A percentile compares a stretch with the other conserved stretches of the same genome.
These are phyloP conservation scores for Emydocephalus ijimae DNA, from an alignment of 2,113 vertebrate genomes.

Conservation along the genomic window DNA sequence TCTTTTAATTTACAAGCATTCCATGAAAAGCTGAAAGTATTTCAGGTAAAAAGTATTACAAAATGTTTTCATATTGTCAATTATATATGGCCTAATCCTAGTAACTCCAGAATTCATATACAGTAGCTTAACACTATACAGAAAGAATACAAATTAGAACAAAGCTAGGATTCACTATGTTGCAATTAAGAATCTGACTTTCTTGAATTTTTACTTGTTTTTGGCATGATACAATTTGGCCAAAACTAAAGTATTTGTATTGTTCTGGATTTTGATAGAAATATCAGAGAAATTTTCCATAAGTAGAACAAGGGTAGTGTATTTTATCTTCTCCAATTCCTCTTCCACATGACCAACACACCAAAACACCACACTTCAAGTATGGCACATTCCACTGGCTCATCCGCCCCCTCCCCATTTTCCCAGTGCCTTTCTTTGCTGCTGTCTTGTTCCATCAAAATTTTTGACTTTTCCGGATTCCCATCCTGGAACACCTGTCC, in stretches of 20 bases:
- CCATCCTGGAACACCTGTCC: neutral
- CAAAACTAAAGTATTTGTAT: neutral
- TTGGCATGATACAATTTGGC: neutral
- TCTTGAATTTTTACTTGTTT: neutral
- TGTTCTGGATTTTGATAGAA: neutral
- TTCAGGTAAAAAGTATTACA: neutral
- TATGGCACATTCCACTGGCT: neutral
- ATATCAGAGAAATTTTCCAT: neutral
- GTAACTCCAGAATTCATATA: neutral
- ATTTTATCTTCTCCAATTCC: neutral
- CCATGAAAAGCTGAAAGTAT: neutral
- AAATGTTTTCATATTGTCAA: fast-evolving
- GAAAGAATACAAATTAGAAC: neutral
- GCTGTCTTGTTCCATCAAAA: neutral
- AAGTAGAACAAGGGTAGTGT: neutral
- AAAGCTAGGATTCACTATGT: neutral
- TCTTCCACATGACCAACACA: neutral
- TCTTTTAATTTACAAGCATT: neutral
- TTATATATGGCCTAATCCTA: neutral
- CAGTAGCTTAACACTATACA: neutral
- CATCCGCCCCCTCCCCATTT: neutral
- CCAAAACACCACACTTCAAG: neutral
- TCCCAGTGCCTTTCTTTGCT: neutral
- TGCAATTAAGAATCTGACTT: neutral
- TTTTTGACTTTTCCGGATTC: neutral